Percentiles rank a stretch among this genome's conserved stretches.
These are phyloP conservation scores for Corythoichthys intestinalis DNA, from an alignment of 2,113 vertebrate genomes.

Conservation along the genomic window DNA sequence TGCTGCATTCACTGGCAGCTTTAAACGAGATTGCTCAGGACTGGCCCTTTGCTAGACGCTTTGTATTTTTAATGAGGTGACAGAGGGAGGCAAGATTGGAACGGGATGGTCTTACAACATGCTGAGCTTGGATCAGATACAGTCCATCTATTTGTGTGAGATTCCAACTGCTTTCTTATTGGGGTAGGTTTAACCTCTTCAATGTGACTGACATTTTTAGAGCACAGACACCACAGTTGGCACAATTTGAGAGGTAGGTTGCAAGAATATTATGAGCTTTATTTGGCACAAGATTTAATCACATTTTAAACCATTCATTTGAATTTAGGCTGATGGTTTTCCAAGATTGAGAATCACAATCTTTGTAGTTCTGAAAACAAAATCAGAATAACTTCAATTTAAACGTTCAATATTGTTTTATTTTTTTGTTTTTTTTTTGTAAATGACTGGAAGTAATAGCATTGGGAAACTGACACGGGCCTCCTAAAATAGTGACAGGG, in stretches of 20 bases:
- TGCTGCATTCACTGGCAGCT: conserved; percentile 65
- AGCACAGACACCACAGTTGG: conserved; percentile 56
- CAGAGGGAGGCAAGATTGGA: conserved; percentile 64
- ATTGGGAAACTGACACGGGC: neutral
- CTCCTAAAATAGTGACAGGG: neutral
- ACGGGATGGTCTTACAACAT: conserved; percentile 57
- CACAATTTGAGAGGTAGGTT: conserved; percentile 51
- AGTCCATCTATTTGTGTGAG: conserved; percentile 62
- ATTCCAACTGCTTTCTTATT: conserved; percentile 56
- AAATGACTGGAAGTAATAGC: conserved; percentile 3
- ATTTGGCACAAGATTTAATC: conserved; percentile 44
- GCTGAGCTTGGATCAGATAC: conserved; percentile 66
- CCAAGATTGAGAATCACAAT: conserved; percentile 37
- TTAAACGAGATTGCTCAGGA: conserved; percentile 66
- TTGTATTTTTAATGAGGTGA: conserved; percentile 76
- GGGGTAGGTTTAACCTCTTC: conserved; percentile 62
- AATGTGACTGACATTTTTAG: conserved; percentile 71
- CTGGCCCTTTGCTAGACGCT: conserved; percentile 64
- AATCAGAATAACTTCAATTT: neutral
- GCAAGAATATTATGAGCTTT: conserved; percentile 52
- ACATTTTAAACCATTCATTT: conserved; percentile 41
- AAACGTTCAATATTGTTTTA: too few species aligned
- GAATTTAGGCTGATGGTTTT: conserved; percentile 38
- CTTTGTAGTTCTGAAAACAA: conserved; percentile 8
- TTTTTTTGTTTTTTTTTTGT: conserved; percentile 13